Evolutionary conservation across 2,888 invertebrate genomes (phyloP), one percentile per base, ranked within the genome.

Genomic region (Idaea biselata): DNA sequence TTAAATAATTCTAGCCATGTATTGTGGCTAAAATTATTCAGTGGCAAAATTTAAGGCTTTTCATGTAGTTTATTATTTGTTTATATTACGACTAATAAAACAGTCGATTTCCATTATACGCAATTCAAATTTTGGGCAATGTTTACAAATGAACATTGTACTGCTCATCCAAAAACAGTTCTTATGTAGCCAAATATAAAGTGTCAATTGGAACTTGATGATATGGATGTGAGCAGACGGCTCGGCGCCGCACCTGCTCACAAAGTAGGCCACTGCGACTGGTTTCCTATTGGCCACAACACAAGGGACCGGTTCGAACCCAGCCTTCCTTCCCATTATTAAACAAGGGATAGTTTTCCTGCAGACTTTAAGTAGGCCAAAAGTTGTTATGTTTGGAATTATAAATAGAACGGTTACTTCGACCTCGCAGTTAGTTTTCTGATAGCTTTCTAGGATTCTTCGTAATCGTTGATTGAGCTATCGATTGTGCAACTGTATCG

Each of bases 181-280:
- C 44, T 11, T 44, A 44, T 14, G 8, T 14, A 0, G 11, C 44
- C 44, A 7, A 44, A 44, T 14, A 1, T 44, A 44, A 7, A 44
- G 44, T 33, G 44, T 44, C 44, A 0, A 44, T 44, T 44, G 44
- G 3, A 44, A 44, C 44, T 44, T 11, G 44, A 8, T 44, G 44
- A 11, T 44, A 44, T 44, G 44, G 44, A 44, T 3, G 44, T 14
- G 61, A 61, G 77, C 76, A 86, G 87, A 87, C 87, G 58, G 87
- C 82, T 64, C 77, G 87, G 83, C 87, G 86, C 84, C 86, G 74
- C 84, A 82, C 84, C 85, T 83, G 82, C 74, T 71, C 65, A 66
- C 59, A 73, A 76, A 69, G 78, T 79, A 71, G 75, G 76, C 65
- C 73, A 76, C 69, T 72, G 68, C 70, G 63, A 68, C 66, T 60